These are phyloP conservation scores for Porites lutea DNA, from an alignment of 64 coral and sea anemone species.

Conservation along the genomic window DNA sequence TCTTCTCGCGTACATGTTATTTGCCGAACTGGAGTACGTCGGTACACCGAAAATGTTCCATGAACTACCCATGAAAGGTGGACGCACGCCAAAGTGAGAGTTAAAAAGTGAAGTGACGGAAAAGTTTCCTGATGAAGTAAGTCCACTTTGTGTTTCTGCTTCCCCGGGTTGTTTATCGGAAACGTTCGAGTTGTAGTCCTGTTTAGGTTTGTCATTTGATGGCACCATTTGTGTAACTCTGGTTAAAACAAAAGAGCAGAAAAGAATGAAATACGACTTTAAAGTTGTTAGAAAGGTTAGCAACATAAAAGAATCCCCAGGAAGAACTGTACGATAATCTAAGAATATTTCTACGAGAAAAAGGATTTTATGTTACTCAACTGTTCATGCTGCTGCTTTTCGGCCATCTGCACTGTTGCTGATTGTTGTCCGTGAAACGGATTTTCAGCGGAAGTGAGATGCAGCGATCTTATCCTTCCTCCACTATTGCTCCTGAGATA, in stretches of 20 bases:
- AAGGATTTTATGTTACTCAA: not conserved
- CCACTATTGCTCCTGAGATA: constrained; percentile 60
- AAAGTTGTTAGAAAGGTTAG: too few relatives aligned
- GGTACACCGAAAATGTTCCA: constrained; percentile 94
- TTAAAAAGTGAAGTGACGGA: constrained; percentile 71
- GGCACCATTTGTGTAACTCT: not conserved
- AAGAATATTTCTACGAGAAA: not conserved
- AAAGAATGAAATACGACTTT: too few relatives aligned
- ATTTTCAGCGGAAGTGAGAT: constrained; percentile 87
- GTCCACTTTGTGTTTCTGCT: constrained; percentile 24
- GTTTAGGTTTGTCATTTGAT: constrained; percentile 7
- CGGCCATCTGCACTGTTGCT: not conserved
- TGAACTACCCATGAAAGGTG: constrained; percentile 50
- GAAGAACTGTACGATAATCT: not conserved
- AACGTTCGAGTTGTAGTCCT: constrained; percentile 5
- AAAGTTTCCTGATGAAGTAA: constrained; percentile 78
- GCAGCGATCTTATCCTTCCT: constrained; percentile 76
- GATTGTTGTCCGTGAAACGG: constrained; percentile 17
- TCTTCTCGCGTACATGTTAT: not conserved
- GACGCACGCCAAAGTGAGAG: constrained; percentile 32
- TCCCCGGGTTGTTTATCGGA: not conserved
- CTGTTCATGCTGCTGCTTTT: not conserved
- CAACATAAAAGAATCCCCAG: too few relatives aligned
- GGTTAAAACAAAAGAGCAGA: not conserved
- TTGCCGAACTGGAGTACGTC: not conserved